phyloP scores from a whole-genome alignment of 2,888 invertebrate species.

The Melanargia galathea region DNA sequence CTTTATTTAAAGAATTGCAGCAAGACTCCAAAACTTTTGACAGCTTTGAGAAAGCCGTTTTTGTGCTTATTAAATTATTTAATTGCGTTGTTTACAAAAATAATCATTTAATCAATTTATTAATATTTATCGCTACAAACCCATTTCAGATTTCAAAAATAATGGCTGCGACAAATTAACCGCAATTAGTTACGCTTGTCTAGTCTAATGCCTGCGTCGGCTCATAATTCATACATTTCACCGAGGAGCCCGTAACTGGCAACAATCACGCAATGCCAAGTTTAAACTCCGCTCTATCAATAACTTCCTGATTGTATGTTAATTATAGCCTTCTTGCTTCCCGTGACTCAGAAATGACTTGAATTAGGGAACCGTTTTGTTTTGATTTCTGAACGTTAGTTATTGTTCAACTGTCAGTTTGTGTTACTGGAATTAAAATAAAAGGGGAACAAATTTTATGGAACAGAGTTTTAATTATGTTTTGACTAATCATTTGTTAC shows the following conservation, averaged over 20 bases:
- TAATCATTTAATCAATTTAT: too few relatives aligned
- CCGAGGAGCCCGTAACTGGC: conserved; percentile 20
- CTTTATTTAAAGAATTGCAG: too few relatives aligned
- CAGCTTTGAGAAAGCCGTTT: too few relatives aligned
- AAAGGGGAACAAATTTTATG: not conserved
- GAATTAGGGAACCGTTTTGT: conserved; percentile 18
- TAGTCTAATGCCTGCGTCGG: conserved; percentile 5
- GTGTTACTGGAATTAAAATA: not conserved
- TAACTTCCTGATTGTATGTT: conserved; percentile 37
- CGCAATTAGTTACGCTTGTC: not conserved
- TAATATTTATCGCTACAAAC: too few relatives aligned
- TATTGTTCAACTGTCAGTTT: not conserved
- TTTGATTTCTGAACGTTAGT: conserved; percentile 17
- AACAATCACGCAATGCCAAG: conserved; percentile 26
- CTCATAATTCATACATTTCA: conserved; percentile 27
- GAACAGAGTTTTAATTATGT: not conserved
- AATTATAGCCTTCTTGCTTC: conserved; percentile 18
- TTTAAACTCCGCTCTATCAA: conserved; percentile 30
- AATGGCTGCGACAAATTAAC: not conserved
- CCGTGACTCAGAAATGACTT: conserved; percentile 14
- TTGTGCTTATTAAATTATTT: too few relatives aligned
- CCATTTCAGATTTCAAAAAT: too few relatives aligned
- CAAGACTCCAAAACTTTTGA: too few relatives aligned
- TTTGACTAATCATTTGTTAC: too few relatives aligned
- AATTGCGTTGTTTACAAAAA: too few relatives aligned